These are phyloP conservation scores for Chloebia gouldiae DNA, from an alignment of 2,113 vertebrate genomes.

Conservation along the genomic window DNA sequence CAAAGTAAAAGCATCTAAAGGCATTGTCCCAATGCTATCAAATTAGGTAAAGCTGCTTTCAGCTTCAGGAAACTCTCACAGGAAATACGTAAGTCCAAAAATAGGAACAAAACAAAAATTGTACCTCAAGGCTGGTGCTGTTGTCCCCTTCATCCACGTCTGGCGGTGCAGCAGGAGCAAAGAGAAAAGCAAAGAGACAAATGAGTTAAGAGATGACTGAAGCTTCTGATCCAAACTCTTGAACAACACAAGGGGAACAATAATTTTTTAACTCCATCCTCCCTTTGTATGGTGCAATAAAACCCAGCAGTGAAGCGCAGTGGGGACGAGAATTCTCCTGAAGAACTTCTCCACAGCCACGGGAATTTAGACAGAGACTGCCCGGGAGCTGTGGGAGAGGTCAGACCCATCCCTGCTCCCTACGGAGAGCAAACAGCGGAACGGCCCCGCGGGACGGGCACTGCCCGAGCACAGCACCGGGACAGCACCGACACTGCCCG, in stretches of 20 bases:
- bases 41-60: background rate
- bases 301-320: background rate
- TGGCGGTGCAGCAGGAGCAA: background rate
- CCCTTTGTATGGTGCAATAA: background rate
- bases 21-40: fast-evolving
- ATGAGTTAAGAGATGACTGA: fast-evolving
- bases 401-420: background rate
- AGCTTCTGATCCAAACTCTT: fast-evolving
- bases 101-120: fast-evolving
- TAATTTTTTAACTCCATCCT: background rate
- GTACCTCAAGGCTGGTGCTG: conserved; percentile 56
- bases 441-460: background rate
- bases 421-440: fast-evolving
- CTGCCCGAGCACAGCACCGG: background rate
- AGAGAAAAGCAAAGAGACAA: background rate
- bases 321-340: fast-evolving
- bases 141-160: conserved; percentile 69
- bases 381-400: background rate
- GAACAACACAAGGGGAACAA: background rate
- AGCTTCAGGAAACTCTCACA: background rate
- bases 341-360: background rate
- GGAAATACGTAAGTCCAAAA: background rate
- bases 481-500: background rate
- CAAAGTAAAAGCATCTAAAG: background rate
- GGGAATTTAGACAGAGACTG: background rate